A percentile compares a stretch with the other conserved stretches of the same genome.
These are phyloP conservation scores for Latrodectus geometricus DNA, from an alignment of 1,140 invertebrate genomes.

Conservation along the genomic window DNA sequence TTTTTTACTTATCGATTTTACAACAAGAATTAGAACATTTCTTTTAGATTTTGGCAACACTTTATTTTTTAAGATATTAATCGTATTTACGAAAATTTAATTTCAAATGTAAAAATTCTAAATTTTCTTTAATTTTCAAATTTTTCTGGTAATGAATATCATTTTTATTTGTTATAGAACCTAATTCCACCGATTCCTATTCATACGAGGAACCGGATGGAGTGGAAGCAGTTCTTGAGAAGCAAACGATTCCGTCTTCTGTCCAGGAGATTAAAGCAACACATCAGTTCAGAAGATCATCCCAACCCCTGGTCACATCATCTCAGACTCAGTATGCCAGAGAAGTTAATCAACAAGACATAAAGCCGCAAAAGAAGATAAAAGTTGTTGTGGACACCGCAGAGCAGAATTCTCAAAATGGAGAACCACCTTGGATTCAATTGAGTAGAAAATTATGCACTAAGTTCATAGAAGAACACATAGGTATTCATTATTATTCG, in stretches of 20 bases:
- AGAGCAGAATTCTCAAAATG: background rate
- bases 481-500: conserved; percentile 13
- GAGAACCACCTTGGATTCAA: conserved; percentile 47
- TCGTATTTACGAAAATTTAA: too few species aligned
- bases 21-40: too few species aligned
- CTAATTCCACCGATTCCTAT: conserved; percentile 51
- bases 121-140: too few species aligned
- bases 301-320: background rate
- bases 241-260: too few species aligned
- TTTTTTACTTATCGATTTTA: too few species aligned
- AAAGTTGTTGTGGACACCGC: conserved; percentile 7
- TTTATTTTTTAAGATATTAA: too few species aligned
- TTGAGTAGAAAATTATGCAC: conserved; percentile 55
- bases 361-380: background rate
- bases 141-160: too few species aligned
- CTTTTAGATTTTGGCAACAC: too few species aligned
- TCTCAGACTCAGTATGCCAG: background rate
- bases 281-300: background rate
- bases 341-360: background rate
- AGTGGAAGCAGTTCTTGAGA: conserved; percentile 1
- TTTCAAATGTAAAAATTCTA: too few species aligned
- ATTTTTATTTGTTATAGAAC: conserved; percentile 13
- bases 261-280: too few species aligned
- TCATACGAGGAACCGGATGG: conserved; percentile 44
- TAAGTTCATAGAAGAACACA: conserved; percentile 58